These are phyloP conservation scores for Vespertilio murinus DNA, from an alignment of 2,797 vertebrate species.

Conservation along the genomic window DNA sequence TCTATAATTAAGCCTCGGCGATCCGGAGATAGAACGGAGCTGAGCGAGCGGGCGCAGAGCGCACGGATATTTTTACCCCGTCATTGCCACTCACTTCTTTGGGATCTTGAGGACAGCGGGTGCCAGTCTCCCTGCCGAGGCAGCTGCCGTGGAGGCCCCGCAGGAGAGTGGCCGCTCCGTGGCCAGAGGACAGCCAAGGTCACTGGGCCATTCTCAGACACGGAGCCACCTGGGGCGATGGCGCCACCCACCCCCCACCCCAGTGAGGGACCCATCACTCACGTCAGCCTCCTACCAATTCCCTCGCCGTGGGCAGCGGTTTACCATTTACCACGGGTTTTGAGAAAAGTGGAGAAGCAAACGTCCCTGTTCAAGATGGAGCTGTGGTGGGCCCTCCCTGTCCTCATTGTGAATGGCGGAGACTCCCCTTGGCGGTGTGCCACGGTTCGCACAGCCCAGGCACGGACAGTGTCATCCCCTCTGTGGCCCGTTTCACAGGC, in stretches of 20 bases:
- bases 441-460: not conserved
- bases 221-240: not conserved
- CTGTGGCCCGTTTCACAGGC: not conserved
- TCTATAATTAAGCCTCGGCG: constrained; percentile 56
- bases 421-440: not conserved
- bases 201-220: not conserved
- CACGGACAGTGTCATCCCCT: not conserved
- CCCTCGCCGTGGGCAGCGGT: too few relatives aligned
- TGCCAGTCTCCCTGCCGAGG: constrained; percentile 33
- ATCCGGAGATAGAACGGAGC: constrained; percentile 51
- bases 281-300: not conserved
- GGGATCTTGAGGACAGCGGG: constrained; percentile 61
- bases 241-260: not conserved
- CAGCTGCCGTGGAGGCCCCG: not conserved
- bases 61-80: constrained; percentile 57
- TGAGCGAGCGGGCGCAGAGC: constrained; percentile 20
- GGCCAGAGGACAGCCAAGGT: constrained; percentile 41
- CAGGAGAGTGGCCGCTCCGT: not conserved
- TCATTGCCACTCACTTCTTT: constrained; percentile 58
- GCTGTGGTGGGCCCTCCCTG: not conserved
- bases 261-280: not conserved
- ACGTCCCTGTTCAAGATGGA: not conserved
- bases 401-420: not conserved
- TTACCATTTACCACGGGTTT: not conserved
- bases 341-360: not conserved